Evolutionary conservation across 2,888 invertebrate genomes (phyloP).

Genomic region (Idaea straminata): DNA sequence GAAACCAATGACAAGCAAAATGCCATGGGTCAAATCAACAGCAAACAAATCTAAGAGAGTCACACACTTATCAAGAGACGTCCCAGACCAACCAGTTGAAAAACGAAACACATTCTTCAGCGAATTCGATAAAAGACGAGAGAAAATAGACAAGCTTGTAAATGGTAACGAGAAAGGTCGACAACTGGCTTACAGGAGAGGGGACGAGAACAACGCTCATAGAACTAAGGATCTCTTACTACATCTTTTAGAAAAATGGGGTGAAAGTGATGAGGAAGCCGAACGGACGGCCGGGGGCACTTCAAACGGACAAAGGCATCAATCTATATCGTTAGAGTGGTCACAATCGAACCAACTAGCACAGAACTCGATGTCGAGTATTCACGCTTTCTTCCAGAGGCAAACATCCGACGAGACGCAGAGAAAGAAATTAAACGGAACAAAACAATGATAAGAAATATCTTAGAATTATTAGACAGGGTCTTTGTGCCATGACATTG

Average conservation of each 20-base stretch:
- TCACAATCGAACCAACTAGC: slow-evolving; percentile 86
- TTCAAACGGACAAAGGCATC: slow-evolving; percentile 76
- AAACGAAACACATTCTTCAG: slow-evolving; percentile 77
- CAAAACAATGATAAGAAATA: slow-evolving; percentile 44
- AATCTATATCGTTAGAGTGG: slow-evolving; percentile 89
- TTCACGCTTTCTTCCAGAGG: slow-evolving; percentile 89
- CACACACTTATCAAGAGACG: slow-evolving; percentile 85
- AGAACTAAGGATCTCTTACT: slow-evolving; percentile 88
- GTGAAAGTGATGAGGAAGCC: slow-evolving; percentile 77
- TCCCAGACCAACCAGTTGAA: slow-evolving; percentile 83
- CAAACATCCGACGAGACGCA: slow-evolving; percentile 76
- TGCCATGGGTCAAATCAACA: slow-evolving; percentile 78
- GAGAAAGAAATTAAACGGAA: slow-evolving; percentile 59
- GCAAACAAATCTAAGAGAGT: slow-evolving; percentile 81
- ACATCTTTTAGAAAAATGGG: slow-evolving; percentile 88
- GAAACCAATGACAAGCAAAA: slow-evolving; percentile 74
- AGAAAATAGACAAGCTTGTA: slow-evolving; percentile 70
- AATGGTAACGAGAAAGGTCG: slow-evolving; percentile 65
- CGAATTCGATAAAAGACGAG: slow-evolving; percentile 70
- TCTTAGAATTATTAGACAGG: slow-evolving; percentile 30
- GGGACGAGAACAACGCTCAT: slow-evolving; percentile 81
- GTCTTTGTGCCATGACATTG: slow-evolving; percentile 69
- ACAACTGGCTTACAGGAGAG: slow-evolving; percentile 71
- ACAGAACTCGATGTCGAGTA: slow-evolving; percentile 88
- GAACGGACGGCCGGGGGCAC: slow-evolving; percentile 77